These are phyloP conservation scores for Orchesellides sinensis DNA, from an alignment of 2,888 invertebrate species.

Conservation along the genomic window DNA sequence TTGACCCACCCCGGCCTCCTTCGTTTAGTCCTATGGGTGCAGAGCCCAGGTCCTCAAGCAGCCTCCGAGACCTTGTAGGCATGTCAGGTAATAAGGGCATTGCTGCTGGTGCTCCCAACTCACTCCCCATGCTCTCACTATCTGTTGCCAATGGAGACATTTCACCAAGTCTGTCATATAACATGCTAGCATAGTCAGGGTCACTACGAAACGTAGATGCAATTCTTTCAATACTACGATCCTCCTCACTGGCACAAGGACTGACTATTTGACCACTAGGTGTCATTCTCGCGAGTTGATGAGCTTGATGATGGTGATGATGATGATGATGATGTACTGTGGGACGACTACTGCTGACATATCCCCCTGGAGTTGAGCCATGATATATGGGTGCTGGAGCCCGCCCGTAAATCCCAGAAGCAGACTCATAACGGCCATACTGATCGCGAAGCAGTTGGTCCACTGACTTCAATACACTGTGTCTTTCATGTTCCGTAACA, in stretches of 20 bases:
- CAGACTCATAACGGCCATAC: constrained; percentile 65
- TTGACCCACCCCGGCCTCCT: constrained; percentile 58
- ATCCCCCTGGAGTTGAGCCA: constrained; percentile 60
- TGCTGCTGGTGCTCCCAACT: constrained; percentile 78
- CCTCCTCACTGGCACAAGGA: constrained; percentile 77
- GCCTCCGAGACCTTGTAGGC: constrained; percentile 79
- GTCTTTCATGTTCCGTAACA: constrained; percentile 65
- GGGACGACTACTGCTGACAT: constrained; percentile 66
- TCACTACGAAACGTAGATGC: constrained; percentile 78
- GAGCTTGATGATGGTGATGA: constrained; percentile 42
- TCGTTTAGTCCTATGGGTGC: constrained; percentile 72
- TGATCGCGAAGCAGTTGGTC: constrained; percentile 76
- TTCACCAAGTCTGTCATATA: constrained; percentile 77
- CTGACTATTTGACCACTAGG: constrained; percentile 66
- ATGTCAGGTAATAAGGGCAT: constrained; percentile 81
- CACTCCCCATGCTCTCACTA: constrained; percentile 76
- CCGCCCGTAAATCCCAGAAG: constrained; percentile 48
- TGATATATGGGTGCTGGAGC: constrained; percentile 70
- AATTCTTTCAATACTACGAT: constrained; percentile 78
- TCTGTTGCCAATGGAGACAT: constrained; percentile 78
- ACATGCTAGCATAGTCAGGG: constrained; percentile 77
- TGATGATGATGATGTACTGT: constrained; percentile 68
- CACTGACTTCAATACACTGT: constrained; percentile 78
- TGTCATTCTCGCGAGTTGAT: constrained; percentile 55
- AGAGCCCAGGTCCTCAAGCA: constrained; percentile 78